These are phyloP conservation scores for Callochromis pleurospilus DNA, from an alignment of 2,113 vertebrate genomes.

Conservation along the genomic window DNA sequence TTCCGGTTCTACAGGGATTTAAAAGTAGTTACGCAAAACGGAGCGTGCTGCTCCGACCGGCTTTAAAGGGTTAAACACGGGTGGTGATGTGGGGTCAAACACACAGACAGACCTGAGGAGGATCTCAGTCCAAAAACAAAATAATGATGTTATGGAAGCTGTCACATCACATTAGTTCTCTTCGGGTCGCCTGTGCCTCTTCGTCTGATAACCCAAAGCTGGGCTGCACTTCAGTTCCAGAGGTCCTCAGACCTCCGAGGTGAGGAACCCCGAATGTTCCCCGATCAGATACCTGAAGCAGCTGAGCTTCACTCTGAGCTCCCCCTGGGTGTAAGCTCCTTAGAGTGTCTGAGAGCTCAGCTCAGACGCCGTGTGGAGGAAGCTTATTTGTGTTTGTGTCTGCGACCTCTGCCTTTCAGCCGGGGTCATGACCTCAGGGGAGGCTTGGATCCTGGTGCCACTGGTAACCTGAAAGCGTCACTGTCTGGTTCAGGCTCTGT, in stretches of 20 bases:
- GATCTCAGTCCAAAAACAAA: accelerated
- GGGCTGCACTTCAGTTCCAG: background rate
- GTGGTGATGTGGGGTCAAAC: background rate
- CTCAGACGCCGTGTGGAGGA: background rate
- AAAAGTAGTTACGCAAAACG: accelerated
- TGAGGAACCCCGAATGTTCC: background rate
- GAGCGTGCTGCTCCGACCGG: accelerated
- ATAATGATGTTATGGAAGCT: accelerated
- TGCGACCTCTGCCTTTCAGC: background rate
- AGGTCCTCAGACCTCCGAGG: background rate
- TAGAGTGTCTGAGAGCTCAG: background rate
- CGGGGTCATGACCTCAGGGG: background rate
- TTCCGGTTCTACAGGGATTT: accelerated
- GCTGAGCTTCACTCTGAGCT: background rate
- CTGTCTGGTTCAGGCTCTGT: background rate
- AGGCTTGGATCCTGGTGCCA: background rate
- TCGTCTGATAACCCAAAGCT: background rate
- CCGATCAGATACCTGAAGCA: background rate
- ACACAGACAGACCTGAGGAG: background rate
- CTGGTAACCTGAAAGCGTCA: background rate
- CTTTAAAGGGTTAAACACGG: accelerated
- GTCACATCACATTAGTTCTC: accelerated
- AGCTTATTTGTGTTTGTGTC: background rate
- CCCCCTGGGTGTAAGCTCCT: background rate
- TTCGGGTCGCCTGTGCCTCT: accelerated